Evolutionary conservation across 1,140 invertebrate species (phyloP), one percentile per base, ranked within the genome.

Genomic region (Tetramorium parvispinum): DNA sequence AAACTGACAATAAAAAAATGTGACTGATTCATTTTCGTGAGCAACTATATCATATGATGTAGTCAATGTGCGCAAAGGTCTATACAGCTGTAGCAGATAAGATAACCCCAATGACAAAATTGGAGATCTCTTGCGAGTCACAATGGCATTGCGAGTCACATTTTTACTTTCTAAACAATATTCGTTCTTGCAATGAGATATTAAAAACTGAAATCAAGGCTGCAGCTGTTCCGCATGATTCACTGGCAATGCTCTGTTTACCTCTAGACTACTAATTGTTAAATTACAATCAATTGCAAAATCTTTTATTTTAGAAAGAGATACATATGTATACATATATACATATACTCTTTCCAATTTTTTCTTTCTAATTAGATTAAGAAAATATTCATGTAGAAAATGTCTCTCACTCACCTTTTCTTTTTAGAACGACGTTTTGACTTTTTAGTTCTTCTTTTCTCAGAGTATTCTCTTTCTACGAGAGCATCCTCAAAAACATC

Each of bases 401-500:
- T 32, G 11, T 57, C 65, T 59, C 16, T 32, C 3, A 70, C 65
- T 86, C 57, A 86, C 85, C 18, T 24, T 49, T 82, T 70, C 10
- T 61, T 59, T 7, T 11, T n/a, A 5, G 21, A 51, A 21, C 21
- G 63, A 49, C 7, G 21, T 10, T 79, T 32, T 32, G 32, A 32
- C 32, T 32, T 32, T 32, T 32, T 32, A 32, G 32, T 32, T 32
- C 32, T 32, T 32, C 32, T 32, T 32, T 32, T 32, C 32, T 32
- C 32, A 32, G 32, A 32, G 32, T 32, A 32, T 32, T 32, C 32
- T 32, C 32, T 32, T 32, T 32, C 32, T 32, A 32, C 32, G 32
- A 32, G 32, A 32, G 32, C 32, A 32, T 32, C 32, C 32, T 32
- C 32, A 32, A 32, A 32, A 32, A 32, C 32, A 43, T 82, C 76